Base-by-base conservation (phyloP, 1,140 invertebrate species). In the Chelonus insularis region DNA sequence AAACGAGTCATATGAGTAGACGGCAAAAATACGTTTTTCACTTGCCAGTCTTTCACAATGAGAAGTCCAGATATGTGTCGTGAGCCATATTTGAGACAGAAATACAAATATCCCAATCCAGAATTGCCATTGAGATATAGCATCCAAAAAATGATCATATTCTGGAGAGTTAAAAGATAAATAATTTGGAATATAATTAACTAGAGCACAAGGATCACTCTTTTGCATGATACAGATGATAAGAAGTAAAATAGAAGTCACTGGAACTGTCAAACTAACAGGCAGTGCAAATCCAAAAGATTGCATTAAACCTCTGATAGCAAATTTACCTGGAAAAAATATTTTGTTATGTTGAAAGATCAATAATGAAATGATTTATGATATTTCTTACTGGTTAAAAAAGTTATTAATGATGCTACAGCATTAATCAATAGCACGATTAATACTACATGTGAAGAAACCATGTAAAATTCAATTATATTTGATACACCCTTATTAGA, bases 231-330 rank as follows among this genome's bases (percentile, higher is more conserved):
- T 84, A 64, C 87, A 88, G 47, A 89, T 72, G 1, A 84, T 74
- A 16, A 90, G 86, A 8, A 90, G 74, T 37, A 87, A 67, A 4
- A 84, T 85, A 16, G 93, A 81, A 1, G 89, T 85, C 0, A 87
- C 82, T 0, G 91, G 91, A 4, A 90, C 85, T 0, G 86, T 84
- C 29, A 95, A 75, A 69, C 82, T 90, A 0, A 93, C 81, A 0
- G 93, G 91, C 56, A 94, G 82, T 0, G 92, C 89, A 71, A 89
- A 94, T 65, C 91, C 89, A 69, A 92, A 89, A 41, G 86, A 85
- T 73, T 94, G 91, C 73, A 94, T 93, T 72, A 90, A 85, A 60
- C 93, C 91, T 83, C 91, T 91, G 74, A 90, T 93, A 7, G 91
- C 86, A 68, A 92, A 93, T 83, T 91, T 93, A 16, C 86, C 85